These are phyloP conservation scores for Porites divaricata DNA, from an alignment of 92 coral and sea anemone species.

Conservation along the genomic window DNA sequence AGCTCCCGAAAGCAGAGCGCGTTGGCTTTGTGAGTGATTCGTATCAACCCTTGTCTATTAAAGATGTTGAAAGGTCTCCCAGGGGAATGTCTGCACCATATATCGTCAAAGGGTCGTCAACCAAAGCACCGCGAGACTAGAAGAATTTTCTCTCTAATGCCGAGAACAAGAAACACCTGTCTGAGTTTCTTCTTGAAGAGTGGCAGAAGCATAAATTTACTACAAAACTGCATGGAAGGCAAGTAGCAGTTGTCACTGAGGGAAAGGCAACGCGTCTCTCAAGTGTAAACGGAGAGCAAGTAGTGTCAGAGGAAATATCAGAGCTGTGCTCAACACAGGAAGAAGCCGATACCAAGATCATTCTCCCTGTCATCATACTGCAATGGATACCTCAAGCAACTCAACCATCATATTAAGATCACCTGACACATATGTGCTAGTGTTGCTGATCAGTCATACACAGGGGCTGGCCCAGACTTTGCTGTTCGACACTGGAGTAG, in stretches of 20 bases:
- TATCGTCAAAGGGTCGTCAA: too few relatives aligned
- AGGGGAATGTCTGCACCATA: not conserved
- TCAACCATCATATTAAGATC: constrained; percentile 7
- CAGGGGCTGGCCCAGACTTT: not conserved
- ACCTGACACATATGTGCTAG: constrained; percentile 3
- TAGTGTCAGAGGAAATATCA: not conserved
- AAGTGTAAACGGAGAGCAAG: too few relatives aligned
- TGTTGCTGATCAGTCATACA: not conserved
- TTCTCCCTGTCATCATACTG: not conserved
- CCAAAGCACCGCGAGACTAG: too few relatives aligned
- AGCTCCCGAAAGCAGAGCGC: constrained; percentile 23
- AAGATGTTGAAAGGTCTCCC: too few relatives aligned
- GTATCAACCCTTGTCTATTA: constrained; percentile 24
- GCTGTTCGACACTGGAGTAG: not conserved
- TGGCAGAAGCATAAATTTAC: too few relatives aligned
- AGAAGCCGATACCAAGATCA: constrained; percentile 12
- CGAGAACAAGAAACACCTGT: too few relatives aligned
- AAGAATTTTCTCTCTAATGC: too few relatives aligned
- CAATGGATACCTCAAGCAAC: not conserved
- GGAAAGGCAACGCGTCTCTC: too few relatives aligned
- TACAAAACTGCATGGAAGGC: too few relatives aligned
- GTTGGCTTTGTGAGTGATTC: constrained; percentile 37
- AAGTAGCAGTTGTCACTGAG: too few relatives aligned
- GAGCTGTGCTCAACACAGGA: constrained; percentile 9
- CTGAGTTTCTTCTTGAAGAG: too few relatives aligned